These are phyloP conservation scores for Corythaeola cristata DNA, from an alignment of 2,113 vertebrate genomes.

Conservation along the genomic window DNA sequence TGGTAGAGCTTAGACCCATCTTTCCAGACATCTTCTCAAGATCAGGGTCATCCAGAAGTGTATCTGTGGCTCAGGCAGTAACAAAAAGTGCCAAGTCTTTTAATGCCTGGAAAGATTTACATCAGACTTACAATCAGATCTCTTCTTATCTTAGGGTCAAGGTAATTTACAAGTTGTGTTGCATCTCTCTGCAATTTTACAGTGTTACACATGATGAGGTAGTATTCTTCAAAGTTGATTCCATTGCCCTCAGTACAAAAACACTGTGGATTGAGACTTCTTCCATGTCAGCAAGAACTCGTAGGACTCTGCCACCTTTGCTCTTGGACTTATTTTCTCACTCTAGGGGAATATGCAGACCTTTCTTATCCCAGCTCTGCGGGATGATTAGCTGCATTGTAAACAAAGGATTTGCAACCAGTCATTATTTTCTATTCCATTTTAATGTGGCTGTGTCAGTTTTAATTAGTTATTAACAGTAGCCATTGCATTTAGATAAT, in stretches of 20 bases:
- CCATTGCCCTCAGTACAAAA: not conserved
- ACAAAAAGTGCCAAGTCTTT: not conserved
- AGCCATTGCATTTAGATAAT: not conserved
- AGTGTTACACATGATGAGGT: not conserved
- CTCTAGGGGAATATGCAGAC: not conserved
- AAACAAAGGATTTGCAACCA: conserved; percentile 9
- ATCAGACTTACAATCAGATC: not conserved
- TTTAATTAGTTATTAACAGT: conserved; percentile 19
- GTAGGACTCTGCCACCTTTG: not conserved
- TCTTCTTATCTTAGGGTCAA: not conserved
- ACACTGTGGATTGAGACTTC: not conserved
- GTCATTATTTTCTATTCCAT: not conserved
- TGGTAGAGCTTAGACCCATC: not conserved
- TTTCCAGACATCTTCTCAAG: not conserved
- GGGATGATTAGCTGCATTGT: not conserved
- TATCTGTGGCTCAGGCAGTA: not conserved
- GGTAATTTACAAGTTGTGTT: not conserved
- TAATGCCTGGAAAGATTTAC: not conserved
- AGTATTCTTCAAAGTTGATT: not conserved
- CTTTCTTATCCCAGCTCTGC: not conserved
- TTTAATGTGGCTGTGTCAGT: not conserved
- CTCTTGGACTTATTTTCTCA: not conserved
- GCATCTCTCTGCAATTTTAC: not conserved
- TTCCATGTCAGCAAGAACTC: not conserved
- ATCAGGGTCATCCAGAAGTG: not conserved